Conservation (phyloP, 1,140 invertebrate species). For the Drosophila prosaltans region DNA sequence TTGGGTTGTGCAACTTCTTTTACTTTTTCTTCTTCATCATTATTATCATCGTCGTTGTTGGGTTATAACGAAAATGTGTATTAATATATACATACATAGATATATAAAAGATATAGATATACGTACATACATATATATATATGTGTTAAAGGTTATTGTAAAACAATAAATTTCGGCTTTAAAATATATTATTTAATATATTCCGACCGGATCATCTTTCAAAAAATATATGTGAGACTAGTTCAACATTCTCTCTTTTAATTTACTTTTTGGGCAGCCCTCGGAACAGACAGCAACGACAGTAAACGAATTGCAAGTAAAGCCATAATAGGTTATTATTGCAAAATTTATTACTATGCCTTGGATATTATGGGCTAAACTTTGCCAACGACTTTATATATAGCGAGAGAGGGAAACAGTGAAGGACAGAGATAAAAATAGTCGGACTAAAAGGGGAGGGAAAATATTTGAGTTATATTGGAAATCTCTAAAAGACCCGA, state of each 20-base stretch:
- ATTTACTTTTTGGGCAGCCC: not conserved
- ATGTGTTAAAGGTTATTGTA: too few species aligned
- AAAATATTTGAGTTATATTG: not conserved
- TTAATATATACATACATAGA: slow-evolving; percentile 27
- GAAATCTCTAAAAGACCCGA: not conserved
- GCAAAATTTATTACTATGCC: slow-evolving; percentile 79
- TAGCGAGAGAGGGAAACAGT: not conserved
- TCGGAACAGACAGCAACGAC: slow-evolving; percentile 1
- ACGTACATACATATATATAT: slow-evolving; percentile 26
- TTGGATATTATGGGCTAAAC: slow-evolving; percentile 53
- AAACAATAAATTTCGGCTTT: too few species aligned
- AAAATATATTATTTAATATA: too few species aligned
- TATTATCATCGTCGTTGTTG: slow-evolving; percentile 31
- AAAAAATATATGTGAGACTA: too few species aligned
- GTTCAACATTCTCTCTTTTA: too few species aligned
- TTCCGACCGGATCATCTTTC: too few species aligned
- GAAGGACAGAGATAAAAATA: not conserved
- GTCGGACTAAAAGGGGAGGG: not conserved
- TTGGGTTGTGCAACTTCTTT: slow-evolving; percentile 22
- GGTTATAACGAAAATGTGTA: slow-evolving; percentile 60
- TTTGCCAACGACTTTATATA: slow-evolving; percentile 36
- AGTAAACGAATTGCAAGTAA: slow-evolving; percentile 52
- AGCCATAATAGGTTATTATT: slow-evolving; percentile 83
- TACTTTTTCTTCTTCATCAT: slow-evolving; percentile 5
- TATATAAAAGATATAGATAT: slow-evolving; percentile 25